Evolutionary conservation across 2,888 invertebrate species (phyloP), one percentile per base, ranked within the genome.

Genomic region (Parasteatoda lunata): DNA sequence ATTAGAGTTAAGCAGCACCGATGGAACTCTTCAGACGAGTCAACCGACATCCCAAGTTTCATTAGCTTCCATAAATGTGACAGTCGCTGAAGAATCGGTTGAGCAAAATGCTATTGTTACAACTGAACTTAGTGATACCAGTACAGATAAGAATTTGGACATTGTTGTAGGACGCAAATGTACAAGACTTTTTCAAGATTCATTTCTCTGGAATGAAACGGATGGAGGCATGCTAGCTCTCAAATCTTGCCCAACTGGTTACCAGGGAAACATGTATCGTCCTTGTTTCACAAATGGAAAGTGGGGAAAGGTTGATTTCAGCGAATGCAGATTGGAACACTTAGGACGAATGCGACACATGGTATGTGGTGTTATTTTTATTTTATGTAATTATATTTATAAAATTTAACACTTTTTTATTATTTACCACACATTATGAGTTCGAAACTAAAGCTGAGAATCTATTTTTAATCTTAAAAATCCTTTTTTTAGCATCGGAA

Each of bases 241-340:
- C 45, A 89, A 89, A 48, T 81, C 84, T 13, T 90, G 90, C 73
- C 90, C 90, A 5, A 45, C 77, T 5, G 89, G 89, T 15, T 90
- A 90, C 59, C 89, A 88, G n/a, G 90, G 90, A 0, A 90, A 84
- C n/a, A 89, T 89, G 49, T 90, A 89, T 77, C 84, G 90, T 8
- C 89, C 89, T 54, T 90, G 90, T 64, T 90, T 89, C 83, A 89
- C 89, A 69, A 89, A 83, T 30, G 90, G 90, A 45, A 84, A 71
- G 45, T 90, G 90, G 90, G 89, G 89, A 3, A 84, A 89, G 45
- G 88, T 90, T 3, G 90, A 90, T 69, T 88, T 84, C 66, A 88
- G 83, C n/a, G 90, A 90, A 78, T 90, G 90, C 68, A 84, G 90
- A 45, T 82, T 90, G n/a, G 87, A 86, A 59, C 89, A 90, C 68